These are phyloP conservation scores for Phyllopteryx taeniolatus DNA, from an alignment of 2,113 vertebrate species.

Conservation along the genomic window DNA sequence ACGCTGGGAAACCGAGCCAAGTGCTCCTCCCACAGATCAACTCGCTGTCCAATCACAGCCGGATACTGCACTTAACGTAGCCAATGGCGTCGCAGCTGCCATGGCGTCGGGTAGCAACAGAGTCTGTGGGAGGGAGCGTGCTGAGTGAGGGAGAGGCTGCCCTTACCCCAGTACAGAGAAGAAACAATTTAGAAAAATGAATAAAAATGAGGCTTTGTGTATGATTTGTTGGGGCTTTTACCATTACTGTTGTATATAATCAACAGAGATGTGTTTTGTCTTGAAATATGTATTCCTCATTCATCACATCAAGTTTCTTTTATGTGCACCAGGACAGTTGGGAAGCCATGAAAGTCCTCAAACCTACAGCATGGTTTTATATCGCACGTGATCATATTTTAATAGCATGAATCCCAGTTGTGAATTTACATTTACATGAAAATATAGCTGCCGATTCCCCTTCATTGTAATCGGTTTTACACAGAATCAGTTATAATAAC, in stretches of 20 bases:
- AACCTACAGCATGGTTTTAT: background rate
- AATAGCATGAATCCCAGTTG: background rate
- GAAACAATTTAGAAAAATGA: conserved; percentile 47
- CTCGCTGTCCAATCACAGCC: conserved; percentile 57
- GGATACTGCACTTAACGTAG: conserved; percentile 37
- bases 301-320: background rate
- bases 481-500: background rate
- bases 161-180: conserved; percentile 56
- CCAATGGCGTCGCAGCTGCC: conserved; percentile 72
- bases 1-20: conserved; percentile 57
- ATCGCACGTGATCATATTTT: background rate
- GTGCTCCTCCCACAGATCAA: conserved; percentile 60
- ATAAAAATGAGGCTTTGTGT: conserved; percentile 29
- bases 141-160: conserved; percentile 46
- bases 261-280: background rate
- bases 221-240: background rate
- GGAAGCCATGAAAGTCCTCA: background rate
- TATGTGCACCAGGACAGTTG: background rate
- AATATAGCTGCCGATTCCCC: background rate
- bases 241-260: background rate
- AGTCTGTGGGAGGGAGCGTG: conserved; percentile 57
- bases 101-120: conserved; percentile 80
- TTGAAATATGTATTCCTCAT: background rate
- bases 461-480: background rate
- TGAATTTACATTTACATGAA: background rate